Percentiles rank a stretch among this genome's conserved stretches.
These are phyloP conservation scores for Zaprionus africanus DNA, from an alignment of 1,140 invertebrate genomes.

Conservation along the genomic window DNA sequence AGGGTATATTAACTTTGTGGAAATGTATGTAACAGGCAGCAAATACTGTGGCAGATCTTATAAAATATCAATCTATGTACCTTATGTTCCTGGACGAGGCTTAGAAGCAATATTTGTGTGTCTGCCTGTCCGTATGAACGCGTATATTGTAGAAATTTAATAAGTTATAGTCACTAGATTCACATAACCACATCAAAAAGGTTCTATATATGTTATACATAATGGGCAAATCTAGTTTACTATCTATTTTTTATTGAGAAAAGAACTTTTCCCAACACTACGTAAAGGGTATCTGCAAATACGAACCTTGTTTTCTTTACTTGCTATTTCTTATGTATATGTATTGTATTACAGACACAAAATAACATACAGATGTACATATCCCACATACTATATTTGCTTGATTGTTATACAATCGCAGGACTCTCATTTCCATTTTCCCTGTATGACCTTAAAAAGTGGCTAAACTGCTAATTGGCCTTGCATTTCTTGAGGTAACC, in stretches of 20 bases:
- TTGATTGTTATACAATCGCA: constrained; percentile 6
- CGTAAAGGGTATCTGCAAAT: not conserved
- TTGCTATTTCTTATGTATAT: not conserved
- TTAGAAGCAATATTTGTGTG: not conserved
- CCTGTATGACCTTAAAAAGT: not conserved
- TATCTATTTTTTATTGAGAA: no score
- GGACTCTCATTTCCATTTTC: not conserved
- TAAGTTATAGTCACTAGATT: no score
- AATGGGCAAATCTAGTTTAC: no score
- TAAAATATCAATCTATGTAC: not conserved
- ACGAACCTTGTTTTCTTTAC: not conserved
- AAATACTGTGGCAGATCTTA: not conserved
- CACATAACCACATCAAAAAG: no score
- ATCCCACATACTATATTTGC: not conserved
- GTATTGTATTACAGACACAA: not conserved
- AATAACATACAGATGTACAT: not conserved
- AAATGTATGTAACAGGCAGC: not conserved
- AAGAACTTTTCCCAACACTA: not conserved
- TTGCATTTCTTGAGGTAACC: constrained; percentile 10
- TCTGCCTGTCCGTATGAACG: not conserved
- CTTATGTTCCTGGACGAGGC: not conserved
- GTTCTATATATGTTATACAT: no score
- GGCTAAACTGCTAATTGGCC: constrained; percentile 5
- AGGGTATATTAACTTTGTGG: not conserved
- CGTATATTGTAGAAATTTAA: no score